Percentiles rank a stretch among this genome's conserved stretches.
Conservation (phyloP, 2,113 vertebrate species). For the Corydoras sp. region DNA sequence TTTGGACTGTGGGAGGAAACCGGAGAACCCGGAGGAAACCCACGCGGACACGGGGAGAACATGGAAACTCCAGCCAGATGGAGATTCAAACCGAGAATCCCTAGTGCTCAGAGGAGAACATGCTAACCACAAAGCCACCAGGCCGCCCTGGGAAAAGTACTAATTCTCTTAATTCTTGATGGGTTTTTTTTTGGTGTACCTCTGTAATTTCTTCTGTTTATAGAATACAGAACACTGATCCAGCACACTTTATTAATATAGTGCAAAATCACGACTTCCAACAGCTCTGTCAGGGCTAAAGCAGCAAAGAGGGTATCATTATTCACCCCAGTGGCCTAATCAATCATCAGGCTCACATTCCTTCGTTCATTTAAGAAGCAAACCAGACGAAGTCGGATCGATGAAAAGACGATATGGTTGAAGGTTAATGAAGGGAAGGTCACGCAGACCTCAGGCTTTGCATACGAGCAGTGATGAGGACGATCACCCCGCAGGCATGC, state of each 20-base stretch:
- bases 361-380: slow-evolving; percentile 8
- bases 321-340: background rate
- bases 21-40: no score
- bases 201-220: no score
- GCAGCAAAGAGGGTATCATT: background rate
- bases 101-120: no score
- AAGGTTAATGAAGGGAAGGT: slow-evolving; percentile 59
- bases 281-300: background rate
- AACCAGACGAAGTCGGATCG: slow-evolving; percentile 46
- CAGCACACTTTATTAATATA: background rate
- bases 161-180: no score
- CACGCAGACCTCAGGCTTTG: slow-evolving; percentile 22
- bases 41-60: no score
- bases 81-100: no score
- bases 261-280: background rate
- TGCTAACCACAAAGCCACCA: no score
- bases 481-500: background rate
- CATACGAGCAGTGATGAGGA: slow-evolving; percentile 2
- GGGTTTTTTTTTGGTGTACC: no score
- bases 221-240: no score
- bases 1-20: no score
- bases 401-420: slow-evolving; percentile 50
- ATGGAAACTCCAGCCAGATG: no score
- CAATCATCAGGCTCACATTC: slow-evolving; percentile 16
- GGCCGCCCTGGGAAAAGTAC: no score